Evolutionary conservation across 2,888 invertebrate genomes (phyloP), one percentile per base, ranked within the genome.

Genomic region (Scotopteryx bipunctaria): DNA sequence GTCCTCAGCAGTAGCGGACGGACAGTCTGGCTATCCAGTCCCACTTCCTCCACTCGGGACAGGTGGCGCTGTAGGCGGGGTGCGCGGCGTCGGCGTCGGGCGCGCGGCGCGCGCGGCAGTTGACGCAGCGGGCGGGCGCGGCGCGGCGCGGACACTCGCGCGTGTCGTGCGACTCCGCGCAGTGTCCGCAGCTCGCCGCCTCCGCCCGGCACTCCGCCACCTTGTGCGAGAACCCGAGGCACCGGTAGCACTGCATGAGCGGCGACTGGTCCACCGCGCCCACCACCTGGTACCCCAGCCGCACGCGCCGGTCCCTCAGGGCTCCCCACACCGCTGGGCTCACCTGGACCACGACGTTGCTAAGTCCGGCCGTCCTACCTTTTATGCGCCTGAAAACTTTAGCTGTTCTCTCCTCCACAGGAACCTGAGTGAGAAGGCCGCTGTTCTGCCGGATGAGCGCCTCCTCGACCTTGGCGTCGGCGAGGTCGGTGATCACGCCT

Each of bases 211-310:
- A 48, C 3, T 48, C 48, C 0, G 35, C 3, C 8, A 33, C 49
- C 0, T 21, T 6, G 16, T 49, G 49, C 5, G 29, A 13, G 21
- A 48, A 48, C 6, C 37, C 43, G 1, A 43, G 23, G 11, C 49
- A 49, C 6, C 32, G 11, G 35, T 35, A 48, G 29, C 48, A 41
- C 19, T 48, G 41, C 1, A 31, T 1, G 0, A 49, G 15, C 0
- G 49, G 49, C 0, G 49, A 43, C 17, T 49, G 49, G 14, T 49
- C 49, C 3, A 29, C 8, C 8, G 13, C 40, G 1, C 6, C 3
- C 2, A 47, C 35, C 5, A 47, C 5, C 17, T 47, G 47, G 31
- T 46, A 46, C 2, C 46, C 46, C 1, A 46, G 8, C 16, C 38
- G 14, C n/a, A 46, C 32, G 1, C 46, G 19, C 3, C 16, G 16